phyloP scores from a whole-genome alignment of 2,113 vertebrate genomes.

The Chionis minor region DNA sequence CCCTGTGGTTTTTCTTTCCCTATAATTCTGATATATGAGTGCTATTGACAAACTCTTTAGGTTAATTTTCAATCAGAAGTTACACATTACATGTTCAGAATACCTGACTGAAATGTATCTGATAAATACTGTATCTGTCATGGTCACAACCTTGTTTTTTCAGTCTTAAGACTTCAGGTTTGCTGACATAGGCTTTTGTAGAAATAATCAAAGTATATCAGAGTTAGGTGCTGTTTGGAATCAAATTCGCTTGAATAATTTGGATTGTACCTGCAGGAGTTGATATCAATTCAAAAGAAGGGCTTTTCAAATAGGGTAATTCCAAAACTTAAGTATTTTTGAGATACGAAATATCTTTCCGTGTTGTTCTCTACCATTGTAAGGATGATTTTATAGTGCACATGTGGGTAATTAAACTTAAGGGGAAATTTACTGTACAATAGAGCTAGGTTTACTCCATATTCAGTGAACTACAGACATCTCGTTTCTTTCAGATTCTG shows the following conservation, averaged over 20 bases:
- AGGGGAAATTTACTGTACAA: neutral
- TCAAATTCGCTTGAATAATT: neutral
- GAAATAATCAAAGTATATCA: neutral
- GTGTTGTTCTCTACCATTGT: rapidly evolving
- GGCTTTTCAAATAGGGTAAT: neutral
- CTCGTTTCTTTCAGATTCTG: neutral
- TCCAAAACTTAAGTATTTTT: neutral
- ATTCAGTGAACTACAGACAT: neutral
- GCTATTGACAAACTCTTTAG: neutral
- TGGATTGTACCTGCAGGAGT: neutral
- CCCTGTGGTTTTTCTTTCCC: no score
- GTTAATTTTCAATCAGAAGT: neutral
- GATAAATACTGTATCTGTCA: neutral
- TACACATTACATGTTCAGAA: neutral
- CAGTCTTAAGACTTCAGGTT: neutral
- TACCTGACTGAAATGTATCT: neutral
- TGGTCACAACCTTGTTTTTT: neutral
- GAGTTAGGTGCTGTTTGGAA: neutral
- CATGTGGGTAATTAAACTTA: neutral
- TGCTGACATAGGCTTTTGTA: neutral
- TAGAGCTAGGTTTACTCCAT: neutral
- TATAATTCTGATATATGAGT: neutral
- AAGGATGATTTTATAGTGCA: neutral
- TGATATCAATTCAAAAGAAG: neutral
- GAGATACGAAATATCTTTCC: neutral